Evolutionary conservation across 2,797 vertebrate species (phyloP), one percentile per base, ranked within the genome.

Genomic region (Tarsius wallacei): DNA sequence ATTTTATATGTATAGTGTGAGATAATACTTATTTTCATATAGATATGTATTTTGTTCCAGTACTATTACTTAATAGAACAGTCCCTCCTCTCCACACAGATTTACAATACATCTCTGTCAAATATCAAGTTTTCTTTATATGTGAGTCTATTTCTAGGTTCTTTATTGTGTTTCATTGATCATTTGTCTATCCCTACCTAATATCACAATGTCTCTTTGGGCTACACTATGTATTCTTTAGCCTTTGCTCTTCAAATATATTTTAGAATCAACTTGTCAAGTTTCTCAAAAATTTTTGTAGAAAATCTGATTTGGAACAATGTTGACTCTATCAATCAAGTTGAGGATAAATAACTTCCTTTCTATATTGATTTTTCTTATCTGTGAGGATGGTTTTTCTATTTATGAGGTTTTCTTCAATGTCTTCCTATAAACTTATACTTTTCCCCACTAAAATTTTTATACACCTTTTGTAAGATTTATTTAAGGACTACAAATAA

Each of bases 291-390:
- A 70, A 55, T 15, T 26, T 74, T 42, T 86, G 26, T 7, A 51
- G 57, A 90, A 89, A 94, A 59, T 76, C 5, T 85, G 47, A 91
- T 61, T 87, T 70, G 57, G 61, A 84, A 90, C 57, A 70, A 4
- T 21, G 21, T 0, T 61, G 71, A 49, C 0, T 51, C 28, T 55
- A 70, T 16, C 26, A 17, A 63, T 73, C 36, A 78, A 76, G 64
- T 2, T 74, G 21, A 36, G 5, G 8, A 53, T 47, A 83, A 68
- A 4, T 49, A n/a, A 55, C 33, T 83, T 90, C 47, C 64, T 90
- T 68, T 61, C 42, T 74, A 36, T 47, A 57, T 7, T 22, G 51
- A 91, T 19, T 63, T 12, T 82, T 95, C 93, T 81, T 80, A 68
- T 42, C 16, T 12, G 80, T 9, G 8, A 90, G 33, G 22, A 28